Conservation (phyloP, 2,888 invertebrate genomes). For the Conops quadrifasciatus region DNA sequence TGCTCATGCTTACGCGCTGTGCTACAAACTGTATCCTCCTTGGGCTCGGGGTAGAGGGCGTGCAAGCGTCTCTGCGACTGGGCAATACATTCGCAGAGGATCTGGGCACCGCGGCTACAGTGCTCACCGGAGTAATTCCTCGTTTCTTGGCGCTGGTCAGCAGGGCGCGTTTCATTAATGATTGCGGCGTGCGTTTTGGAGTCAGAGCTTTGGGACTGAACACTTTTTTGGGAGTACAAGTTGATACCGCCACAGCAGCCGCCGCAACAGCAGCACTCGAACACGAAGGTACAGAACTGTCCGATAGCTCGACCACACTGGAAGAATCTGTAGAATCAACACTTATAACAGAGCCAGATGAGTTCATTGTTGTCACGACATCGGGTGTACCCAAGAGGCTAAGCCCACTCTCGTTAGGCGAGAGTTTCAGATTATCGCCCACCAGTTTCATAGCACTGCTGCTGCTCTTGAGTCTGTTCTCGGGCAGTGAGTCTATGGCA, state of each 20-base stretch:
- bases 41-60: not conserved
- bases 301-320: conserved; percentile 53
- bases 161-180: conserved; percentile 58
- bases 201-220: conserved; percentile 34
- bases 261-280: conserved; percentile 26
- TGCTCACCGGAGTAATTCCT: conserved; percentile 37
- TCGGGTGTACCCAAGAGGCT: conserved; percentile 36
- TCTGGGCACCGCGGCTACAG: conserved; percentile 21
- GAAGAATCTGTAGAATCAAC: conserved; percentile 53
- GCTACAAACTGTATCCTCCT: conserved; percentile 23
- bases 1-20: conserved; percentile 47
- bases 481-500: conserved; percentile 22
- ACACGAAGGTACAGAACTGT: conserved; percentile 39
- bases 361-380: conserved; percentile 30
- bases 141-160: conserved; percentile 59
- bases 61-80: conserved; percentile 5
- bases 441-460: not conserved
- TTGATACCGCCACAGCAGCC: conserved; percentile 19
- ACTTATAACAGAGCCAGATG: conserved; percentile 48
- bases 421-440: conserved; percentile 4
- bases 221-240: conserved; percentile 43
- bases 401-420: conserved; percentile 32
- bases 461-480: conserved; percentile 26
- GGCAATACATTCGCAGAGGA: conserved; percentile 23
- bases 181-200: conserved; percentile 55